Evolutionary conservation across 2,888 invertebrate genomes (phyloP).

Genomic region (Drosophila flavopinicola): DNA sequence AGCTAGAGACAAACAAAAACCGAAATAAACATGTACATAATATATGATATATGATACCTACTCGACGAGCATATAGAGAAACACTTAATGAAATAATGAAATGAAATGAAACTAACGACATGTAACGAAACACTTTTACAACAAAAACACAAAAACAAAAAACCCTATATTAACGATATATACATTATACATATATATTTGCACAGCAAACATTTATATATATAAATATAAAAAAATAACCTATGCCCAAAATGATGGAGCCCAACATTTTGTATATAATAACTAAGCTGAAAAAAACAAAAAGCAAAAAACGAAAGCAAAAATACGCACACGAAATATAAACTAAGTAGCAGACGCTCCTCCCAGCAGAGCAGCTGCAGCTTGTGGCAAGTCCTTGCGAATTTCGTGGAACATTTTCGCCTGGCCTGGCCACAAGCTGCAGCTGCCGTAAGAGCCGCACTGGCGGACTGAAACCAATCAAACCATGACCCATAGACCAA

Average conservation of each 20-base stretch:
- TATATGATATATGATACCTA: conserved; percentile 19
- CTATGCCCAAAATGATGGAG: conserved; percentile 53
- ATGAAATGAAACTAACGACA: conserved; percentile 64
- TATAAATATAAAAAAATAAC: conserved; percentile 45
- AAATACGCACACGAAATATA: conserved; percentile 73
- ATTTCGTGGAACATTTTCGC: conserved; percentile 82
- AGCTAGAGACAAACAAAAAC: conserved; percentile 48
- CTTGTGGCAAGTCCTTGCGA: conserved; percentile 18
- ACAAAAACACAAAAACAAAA: conserved; percentile 20
- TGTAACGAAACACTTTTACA: conserved; percentile 72
- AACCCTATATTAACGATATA: conserved; percentile 66
- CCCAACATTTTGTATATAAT: conserved; percentile 78
- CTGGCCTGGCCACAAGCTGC: conserved; percentile 14
- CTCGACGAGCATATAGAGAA: conserved; percentile 64
- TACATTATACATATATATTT: conserved; percentile 78
- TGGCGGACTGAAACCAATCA: conserved; percentile 46
- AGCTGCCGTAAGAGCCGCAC: conserved; percentile 1
- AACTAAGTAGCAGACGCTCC: conserved; percentile 41
- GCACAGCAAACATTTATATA: conserved; percentile 79
- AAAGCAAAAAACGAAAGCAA: conserved; percentile 39
- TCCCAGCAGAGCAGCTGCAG: conserved; percentile 13
- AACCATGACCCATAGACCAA: conserved; percentile 79
- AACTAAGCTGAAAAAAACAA: conserved; percentile 53
- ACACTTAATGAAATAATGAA: conserved; percentile 41
- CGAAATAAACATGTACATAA: conserved; percentile 40